These are phyloP conservation scores for Ranitomeya variabilis DNA, from an alignment of 2,113 vertebrate genomes.

Conservation along the genomic window DNA sequence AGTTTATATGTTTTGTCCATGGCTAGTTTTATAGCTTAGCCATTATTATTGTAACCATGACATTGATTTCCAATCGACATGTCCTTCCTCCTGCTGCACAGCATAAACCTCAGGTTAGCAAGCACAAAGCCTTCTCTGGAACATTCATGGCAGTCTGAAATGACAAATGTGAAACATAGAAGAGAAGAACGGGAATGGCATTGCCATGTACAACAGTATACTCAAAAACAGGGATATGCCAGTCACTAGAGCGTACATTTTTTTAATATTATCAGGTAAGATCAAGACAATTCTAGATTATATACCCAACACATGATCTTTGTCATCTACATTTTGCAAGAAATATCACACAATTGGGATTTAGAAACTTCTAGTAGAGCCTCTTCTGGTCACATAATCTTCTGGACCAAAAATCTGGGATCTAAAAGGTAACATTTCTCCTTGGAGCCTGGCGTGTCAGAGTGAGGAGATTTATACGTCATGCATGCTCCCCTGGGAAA, in stretches of 20 bases:
- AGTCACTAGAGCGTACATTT: too few species aligned
- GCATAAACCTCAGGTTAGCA: conserved; percentile 6
- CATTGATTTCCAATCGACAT: conserved; percentile 52
- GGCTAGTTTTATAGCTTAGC: conserved; percentile 49
- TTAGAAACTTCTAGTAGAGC: too few species aligned
- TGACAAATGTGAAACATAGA: not conserved
- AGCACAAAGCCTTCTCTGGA: not conserved
- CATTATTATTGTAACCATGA: conserved; percentile 51
- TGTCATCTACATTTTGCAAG: too few species aligned
- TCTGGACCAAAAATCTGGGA: too few species aligned
- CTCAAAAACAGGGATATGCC: not conserved
- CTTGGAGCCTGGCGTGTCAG: too few species aligned
- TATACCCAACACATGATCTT: not conserved
- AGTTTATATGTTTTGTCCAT: conserved; percentile 40
- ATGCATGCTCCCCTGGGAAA: too few species aligned
- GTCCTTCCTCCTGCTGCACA: not conserved
- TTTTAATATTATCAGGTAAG: not conserved
- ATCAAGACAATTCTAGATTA: not conserved
- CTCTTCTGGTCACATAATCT: too few species aligned
- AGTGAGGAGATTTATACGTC: too few species aligned
- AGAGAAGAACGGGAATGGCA: not conserved
- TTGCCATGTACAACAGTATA: not conserved
- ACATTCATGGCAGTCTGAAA: not conserved
- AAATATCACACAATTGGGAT: too few species aligned
- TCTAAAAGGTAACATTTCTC: too few species aligned